Evolutionary conservation across 2,888 invertebrate species (phyloP), one percentile per base, ranked within the genome.

Genomic region (Hofmannophila pseudospretella): DNA sequence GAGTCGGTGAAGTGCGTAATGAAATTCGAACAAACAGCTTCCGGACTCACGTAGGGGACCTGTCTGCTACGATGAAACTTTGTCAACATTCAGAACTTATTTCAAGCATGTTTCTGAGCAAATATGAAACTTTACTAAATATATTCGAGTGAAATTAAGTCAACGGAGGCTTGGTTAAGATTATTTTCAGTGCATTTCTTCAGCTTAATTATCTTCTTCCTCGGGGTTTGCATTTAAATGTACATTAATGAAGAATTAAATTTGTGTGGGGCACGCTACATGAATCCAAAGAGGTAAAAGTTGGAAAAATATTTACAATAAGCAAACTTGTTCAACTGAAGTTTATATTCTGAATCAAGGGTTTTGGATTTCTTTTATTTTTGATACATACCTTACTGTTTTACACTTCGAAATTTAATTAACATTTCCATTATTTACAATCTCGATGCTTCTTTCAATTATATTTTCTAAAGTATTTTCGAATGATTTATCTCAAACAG

Each of bases 161-260:
- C 14, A 33, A 48, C 39, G 41, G 39, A 39, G 45, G 47, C 61
- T 58, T 65, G 70, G 72, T 76, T 70, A 73, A 57, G 62, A 68
- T 68, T 67, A 70, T 69, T 71, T 71, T 55, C 62, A 67, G 64
- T 71, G 70, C 68, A 76, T 73, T 73, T 60, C 70, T 67, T 69
- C 55, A 57, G 66, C 66, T 69, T 78, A 78, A 80, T 79, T 76
- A 71, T 68, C 52, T 54, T 59, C 53, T 61, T 52, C 54, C 58
- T 47, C 67, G 58, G 54, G 71, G 66, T 80, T 80, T 82, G 84
- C 82, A 85, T 85, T 84, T 81, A 80, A 85, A 85, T 81, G 71
- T 72, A 55, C 60, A 56, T 57, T 71, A 76, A 79, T 76, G 58
- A 54, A 56, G 65, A 64, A 69, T 74, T 67, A 64, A 76, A 78